Base-by-base conservation (phyloP, 2,113 vertebrate species). In the Tylochromis polylepis region DNA sequence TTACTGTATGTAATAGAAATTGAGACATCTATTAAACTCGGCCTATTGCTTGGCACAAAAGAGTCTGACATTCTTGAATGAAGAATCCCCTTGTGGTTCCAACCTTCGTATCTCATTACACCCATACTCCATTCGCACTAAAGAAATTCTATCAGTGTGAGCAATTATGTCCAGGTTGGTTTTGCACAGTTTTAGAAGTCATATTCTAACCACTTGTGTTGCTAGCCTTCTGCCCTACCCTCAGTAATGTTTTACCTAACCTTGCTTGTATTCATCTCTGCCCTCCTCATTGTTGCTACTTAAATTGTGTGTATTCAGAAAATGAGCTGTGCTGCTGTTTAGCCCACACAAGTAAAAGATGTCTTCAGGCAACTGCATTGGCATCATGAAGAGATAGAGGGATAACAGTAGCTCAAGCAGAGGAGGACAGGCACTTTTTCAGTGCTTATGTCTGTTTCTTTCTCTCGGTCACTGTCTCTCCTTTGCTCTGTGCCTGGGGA, bases 21-120 rank as follows among this genome's bases (percentile, higher is more conserved):
- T 92, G 94, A 95, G 93, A 94, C 93, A 93, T 94, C 94, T 89
- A 93, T 96, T 95, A 92, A 92, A 91, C 94, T 88, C n/a, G 59
- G 86, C 91, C 91, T 94, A 95, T 94, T 94, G 91, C 92, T 91
- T 46, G 79, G 86, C 91, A 95, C 91, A 94, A 95, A 95, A 87
- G 93, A 91, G 81, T 92, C 92, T 95, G 95, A 94, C 91, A 91
- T 92, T 91, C 80, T 80, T 90, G 89, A 95, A 93, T 90, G 92
- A 93, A 88, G 88, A 92, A 94, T 94, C 88, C 93, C 85, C 93
- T 83, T 79, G 90, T 88, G 93, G 91, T 84, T 91, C 62, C 85
- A 89, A 93, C 90, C 88, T 81, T 93, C 93, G 86, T 91, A 93
- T 94, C 91, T 95, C 94, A 94, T 95, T 94, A 94, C 94, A 85